Percentiles rank a stretch among this genome's conserved stretches.
Evolutionary conservation across 2,888 invertebrate species (phyloP).

Genomic region (Rhopalosiphum nymphaeae): DNA sequence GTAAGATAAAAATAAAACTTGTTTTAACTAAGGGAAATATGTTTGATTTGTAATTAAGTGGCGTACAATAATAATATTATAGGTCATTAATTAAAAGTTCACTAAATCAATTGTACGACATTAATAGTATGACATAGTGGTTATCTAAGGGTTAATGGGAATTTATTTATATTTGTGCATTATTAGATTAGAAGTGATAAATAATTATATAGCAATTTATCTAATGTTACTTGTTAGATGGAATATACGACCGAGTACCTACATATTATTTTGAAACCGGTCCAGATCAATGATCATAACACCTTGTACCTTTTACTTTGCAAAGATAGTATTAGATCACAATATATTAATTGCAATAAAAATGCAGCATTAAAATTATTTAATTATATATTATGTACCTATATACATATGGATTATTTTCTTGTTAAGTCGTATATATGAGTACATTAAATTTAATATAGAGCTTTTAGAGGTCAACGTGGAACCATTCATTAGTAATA

Average conservation of each 20-base stretch:
- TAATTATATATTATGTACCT: slow-evolving; percentile 28
- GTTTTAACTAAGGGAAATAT: not conserved
- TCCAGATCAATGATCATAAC: slow-evolving; percentile 42
- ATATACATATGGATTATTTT: not conserved
- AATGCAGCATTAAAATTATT: slow-evolving; percentile 35
- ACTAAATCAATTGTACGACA: slow-evolving; percentile 1
- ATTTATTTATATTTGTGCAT: not conserved
- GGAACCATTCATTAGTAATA: not conserved
- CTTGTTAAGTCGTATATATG: not conserved
- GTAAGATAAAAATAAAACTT: not conserved
- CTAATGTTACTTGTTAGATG: slow-evolving; percentile 18
- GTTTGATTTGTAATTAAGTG: not conserved
- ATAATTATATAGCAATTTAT: slow-evolving; percentile 27
- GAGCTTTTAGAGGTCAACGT: not conserved
- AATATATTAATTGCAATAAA: slow-evolving; percentile 43
- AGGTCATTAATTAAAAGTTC: slow-evolving; percentile 18
- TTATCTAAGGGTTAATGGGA: slow-evolving; percentile 1
- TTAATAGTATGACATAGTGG: not conserved
- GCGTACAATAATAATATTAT: too few species aligned
- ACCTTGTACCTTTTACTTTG: slow-evolving; percentile 59
- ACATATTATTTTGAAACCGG: slow-evolving; percentile 52
- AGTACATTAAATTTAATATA: not conserved
- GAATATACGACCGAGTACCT: not conserved
- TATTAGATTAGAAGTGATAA: slow-evolving; percentile 33
- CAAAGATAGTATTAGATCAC: slow-evolving; percentile 34